Conservation (phyloP, 2,888 invertebrate species). For the Hesperia comma region DNA sequence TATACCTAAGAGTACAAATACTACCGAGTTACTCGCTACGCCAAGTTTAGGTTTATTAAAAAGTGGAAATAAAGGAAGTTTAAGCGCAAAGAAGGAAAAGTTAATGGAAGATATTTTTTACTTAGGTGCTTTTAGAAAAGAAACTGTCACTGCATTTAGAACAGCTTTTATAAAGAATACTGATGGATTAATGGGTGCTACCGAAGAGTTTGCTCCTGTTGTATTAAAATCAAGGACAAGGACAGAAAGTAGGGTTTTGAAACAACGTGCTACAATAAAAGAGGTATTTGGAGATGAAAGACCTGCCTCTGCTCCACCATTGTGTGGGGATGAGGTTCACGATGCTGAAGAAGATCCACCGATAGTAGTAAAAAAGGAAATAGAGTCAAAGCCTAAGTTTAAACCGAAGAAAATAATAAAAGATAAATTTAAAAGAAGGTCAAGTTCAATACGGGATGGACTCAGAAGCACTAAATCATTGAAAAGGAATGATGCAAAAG, state of each 20-base stretch:
- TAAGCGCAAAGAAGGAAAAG: slow-evolving; percentile 74
- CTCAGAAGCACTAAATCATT: slow-evolving; percentile 75
- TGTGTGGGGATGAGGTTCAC: slow-evolving; percentile 78
- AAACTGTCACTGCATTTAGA: slow-evolving; percentile 87
- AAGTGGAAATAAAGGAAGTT: slow-evolving; percentile 68
- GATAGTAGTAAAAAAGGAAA: slow-evolving; percentile 64
- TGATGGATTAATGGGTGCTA: slow-evolving; percentile 81
- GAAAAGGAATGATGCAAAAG: slow-evolving; percentile 76
- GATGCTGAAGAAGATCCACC: slow-evolving; percentile 60
- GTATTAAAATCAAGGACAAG: slow-evolving; percentile 89
- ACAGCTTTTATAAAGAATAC: slow-evolving; percentile 87
- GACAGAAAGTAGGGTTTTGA: slow-evolving; percentile 88
- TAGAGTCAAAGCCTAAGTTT: slow-evolving; percentile 64
- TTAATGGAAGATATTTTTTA: slow-evolving; percentile 84
- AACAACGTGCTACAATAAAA: slow-evolving; percentile 90
- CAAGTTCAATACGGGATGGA: slow-evolving; percentile 77
- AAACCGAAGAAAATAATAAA: slow-evolving; percentile 73
- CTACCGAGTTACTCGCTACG: slow-evolving; percentile 85
- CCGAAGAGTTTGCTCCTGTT: slow-evolving; percentile 87
- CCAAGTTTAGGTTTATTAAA: slow-evolving; percentile 83
- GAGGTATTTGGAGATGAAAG: slow-evolving; percentile 92
- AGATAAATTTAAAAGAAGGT: slow-evolving; percentile 69
- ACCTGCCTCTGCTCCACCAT: slow-evolving; percentile 92
- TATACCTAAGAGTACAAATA: slow-evolving; percentile 80
- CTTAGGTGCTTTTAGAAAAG: slow-evolving; percentile 86